A percentile compares a stretch with the other conserved stretches of the same genome.
Evolutionary conservation across 1,140 invertebrate species (phyloP).

Genomic region (Calycopis cecrops): DNA sequence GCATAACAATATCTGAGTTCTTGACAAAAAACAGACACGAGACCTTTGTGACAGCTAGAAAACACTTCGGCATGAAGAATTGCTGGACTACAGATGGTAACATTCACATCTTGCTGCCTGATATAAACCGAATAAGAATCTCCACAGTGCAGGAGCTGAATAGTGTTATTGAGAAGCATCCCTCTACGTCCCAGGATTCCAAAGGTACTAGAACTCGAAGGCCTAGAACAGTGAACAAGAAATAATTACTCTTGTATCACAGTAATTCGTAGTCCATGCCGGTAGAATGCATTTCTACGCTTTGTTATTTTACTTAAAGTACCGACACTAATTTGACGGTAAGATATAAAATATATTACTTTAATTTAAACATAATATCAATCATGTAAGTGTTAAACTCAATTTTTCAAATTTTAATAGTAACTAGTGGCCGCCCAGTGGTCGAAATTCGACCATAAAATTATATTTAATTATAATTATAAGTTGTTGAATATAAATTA

Average conservation of each 20-base stretch:
- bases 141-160: neutral
- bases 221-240: neutral
- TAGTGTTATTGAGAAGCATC: neutral
- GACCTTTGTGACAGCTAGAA: conserved; percentile 9
- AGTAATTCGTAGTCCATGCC: too few species aligned
- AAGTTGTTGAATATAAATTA: too few species aligned
- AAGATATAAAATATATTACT: too few species aligned
- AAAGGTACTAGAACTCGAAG: neutral
- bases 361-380: too few species aligned
- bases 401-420: too few species aligned
- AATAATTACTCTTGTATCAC: neutral
- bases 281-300: too few species aligned
- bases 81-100: conserved; percentile 13
- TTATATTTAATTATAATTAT: too few species aligned
- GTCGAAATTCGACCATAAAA: too few species aligned
- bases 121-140: conserved; percentile 1
- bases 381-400: too few species aligned
- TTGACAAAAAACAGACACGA: conserved; percentile 1
- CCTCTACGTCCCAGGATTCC: neutral
- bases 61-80: conserved; percentile 6
- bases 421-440: too few species aligned
- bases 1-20: conserved; percentile 9
- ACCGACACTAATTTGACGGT: too few species aligned
- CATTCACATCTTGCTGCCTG: conserved; percentile 3
- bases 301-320: too few species aligned